Evolutionary conservation across 2,113 vertebrate species (phyloP), one percentile per base, ranked within the genome.

Genomic region (Corythornis cristatus): DNA sequence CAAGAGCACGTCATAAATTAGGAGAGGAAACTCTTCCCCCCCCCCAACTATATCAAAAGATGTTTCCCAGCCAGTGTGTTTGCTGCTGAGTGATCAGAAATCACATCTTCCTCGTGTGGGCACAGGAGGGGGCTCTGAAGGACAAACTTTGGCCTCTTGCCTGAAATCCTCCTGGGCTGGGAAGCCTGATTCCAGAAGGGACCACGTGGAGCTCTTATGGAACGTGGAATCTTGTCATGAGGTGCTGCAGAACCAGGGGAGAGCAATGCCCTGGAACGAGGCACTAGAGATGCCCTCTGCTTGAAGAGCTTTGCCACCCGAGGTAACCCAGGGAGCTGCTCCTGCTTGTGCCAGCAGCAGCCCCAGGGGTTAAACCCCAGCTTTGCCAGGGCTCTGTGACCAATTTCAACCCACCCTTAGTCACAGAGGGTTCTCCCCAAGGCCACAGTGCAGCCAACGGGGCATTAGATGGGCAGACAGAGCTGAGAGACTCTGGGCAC

Each of bases 321-420:
- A 45, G 43, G 43, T 45, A 45, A 45, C 43, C 43, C 43, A 45
- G 43, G 43, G 43, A 45, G 43, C 43, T 45, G 43, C 43, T 45
- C 15, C 43, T 45, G 43, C 43, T 20, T 8, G 66, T 0, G 0
- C 8, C 21, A 48, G 29, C 42, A 7, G 11, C 2, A 43, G 35
- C 13, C 15, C 48, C 14, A 1, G 35, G 35, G 35, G 35, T 31
- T 22, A 54, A 31, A 35, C 25, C 16, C 42, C 29, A 12, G 6
- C 22, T 80, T 22, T 21, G 25, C 5, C 43, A 45, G 43, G 43
- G 43, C 43, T 45, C 43, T 45, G 43, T 11, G 11, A 45, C 43
- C 43, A 45, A 45, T 45, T 45, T 45, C 43, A 45, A 45, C 43
- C 43, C 43, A 45, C 43, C 43, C 43, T 45, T 45, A 45, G 43